Conservation (phyloP, 2,797 vertebrate species). For the Myotis myotis region DNA sequence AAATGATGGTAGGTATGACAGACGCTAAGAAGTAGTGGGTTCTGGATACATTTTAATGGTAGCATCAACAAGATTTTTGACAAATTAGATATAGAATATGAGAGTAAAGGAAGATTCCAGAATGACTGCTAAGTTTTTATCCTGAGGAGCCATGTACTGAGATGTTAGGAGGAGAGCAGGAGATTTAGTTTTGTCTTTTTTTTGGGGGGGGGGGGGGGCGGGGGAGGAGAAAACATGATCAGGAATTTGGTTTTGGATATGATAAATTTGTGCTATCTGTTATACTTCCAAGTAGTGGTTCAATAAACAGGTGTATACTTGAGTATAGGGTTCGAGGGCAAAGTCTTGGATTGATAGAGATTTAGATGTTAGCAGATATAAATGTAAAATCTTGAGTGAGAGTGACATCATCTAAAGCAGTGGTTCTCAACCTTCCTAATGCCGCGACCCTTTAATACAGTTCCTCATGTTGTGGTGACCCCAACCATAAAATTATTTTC, state of each 20-base stretch:
- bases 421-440: no score
- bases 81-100: background rate
- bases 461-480: no score
- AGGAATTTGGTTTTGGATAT: background rate
- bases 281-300: background rate
- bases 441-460: no score
- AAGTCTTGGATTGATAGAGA: background rate
- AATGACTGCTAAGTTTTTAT: background rate
- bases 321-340: background rate
- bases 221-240: background rate
- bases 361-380: background rate
- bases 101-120: background rate
- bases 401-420: background rate
- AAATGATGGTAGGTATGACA: background rate
- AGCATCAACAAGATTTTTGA: background rate
- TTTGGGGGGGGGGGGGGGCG: background rate
- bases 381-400: background rate
- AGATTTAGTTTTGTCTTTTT: background rate
- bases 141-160: background rate
- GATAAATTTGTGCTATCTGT: background rate
- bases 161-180: background rate
- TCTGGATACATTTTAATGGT: background rate
- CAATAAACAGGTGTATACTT: background rate
- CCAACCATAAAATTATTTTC: no score
- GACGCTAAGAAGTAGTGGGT: background rate